phyloP scores from a whole-genome alignment of 2,113 vertebrate genomes.

The Sorex araneus region DNA sequence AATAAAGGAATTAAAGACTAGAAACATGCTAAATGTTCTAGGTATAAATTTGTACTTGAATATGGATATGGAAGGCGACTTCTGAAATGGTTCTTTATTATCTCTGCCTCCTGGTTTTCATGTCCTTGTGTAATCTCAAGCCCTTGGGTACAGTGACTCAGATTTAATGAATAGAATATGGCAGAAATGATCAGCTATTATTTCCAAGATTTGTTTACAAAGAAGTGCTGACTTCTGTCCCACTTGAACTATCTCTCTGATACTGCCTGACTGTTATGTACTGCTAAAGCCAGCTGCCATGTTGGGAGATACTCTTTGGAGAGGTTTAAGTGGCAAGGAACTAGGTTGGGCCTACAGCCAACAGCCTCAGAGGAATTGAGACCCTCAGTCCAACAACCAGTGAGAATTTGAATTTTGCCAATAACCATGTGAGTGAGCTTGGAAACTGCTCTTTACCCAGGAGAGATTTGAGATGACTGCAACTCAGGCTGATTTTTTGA shows the following conservation, averaged over 20 bases:
- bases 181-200: conserved; percentile 31
- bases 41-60: background rate
- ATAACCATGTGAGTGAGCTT: background rate
- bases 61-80: background rate
- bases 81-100: conserved; percentile 37
- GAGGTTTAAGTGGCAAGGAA: conserved; percentile 7
- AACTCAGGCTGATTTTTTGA: background rate
- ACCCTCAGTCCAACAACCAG: background rate
- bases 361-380: background rate
- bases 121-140: conserved; percentile 3
- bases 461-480: conserved; percentile 6
- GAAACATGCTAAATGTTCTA: background rate
- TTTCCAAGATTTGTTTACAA: conserved; percentile 40
- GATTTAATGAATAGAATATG: conserved; percentile 43
- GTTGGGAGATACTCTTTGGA: background rate
- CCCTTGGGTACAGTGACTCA: conserved; percentile 33
- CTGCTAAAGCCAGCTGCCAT: conserved; percentile 30
- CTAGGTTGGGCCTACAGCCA: conserved; percentile 18
- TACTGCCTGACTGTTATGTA: conserved; percentile 20
- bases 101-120: conserved; percentile 10
- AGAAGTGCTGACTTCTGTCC: conserved; percentile 32
- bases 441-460: conserved; percentile 34
- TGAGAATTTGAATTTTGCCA: background rate
- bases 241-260: background rate
- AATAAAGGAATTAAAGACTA: background rate